Evolutionary conservation across 2,113 vertebrate genomes (phyloP), one percentile per base, ranked within the genome.

Genomic region (Sardina pilchardus): DNA sequence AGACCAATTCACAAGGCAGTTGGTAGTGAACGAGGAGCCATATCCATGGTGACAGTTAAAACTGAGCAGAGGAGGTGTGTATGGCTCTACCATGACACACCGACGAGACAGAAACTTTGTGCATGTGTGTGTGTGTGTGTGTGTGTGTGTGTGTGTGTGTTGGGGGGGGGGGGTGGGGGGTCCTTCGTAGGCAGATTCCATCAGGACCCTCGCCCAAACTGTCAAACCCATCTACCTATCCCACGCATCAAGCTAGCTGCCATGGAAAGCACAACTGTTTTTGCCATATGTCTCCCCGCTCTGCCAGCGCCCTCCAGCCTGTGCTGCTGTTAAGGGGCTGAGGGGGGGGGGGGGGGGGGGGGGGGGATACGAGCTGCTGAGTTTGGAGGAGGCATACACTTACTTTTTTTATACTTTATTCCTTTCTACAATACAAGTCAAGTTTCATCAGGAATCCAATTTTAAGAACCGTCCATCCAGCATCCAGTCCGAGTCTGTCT

Each of bases 291-390:
- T 94, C 96, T 92, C 90, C 85, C 91, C 89, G 47, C 95, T 94
- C 96, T 97, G 97, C 97, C 97, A 98, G 97, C 94, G 92, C 93
- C 94, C 93, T 94, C 95, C 94, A 95, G 96, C 92, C 95, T 96
- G 95, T 94, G 96, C 96, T 93, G 95, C 96, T 96, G 95, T 97
- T 96, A 97, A 97, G 97, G 97, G 96, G 94, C 95, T 93, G 94
- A 53, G 95, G 96, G 95, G 95, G 97, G 97, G 96, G 97, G 97
- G 96, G 96, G 94, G 95, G 94, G 21, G 4, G 56, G n/a, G 56
- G 5, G 56, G 17, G 21, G 17, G 53, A 7, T 16, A 4, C 3
- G 19, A 9, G 21, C 47, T 48, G 4, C 14, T 8, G 56, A 3
- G 56, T 24, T 3, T n/a, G 56, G 21, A 26, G 21, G 24, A n/a